Evolutionary conservation across 2,797 vertebrate genomes (phyloP).

Genomic region (Epinephelus coioides): DNA sequence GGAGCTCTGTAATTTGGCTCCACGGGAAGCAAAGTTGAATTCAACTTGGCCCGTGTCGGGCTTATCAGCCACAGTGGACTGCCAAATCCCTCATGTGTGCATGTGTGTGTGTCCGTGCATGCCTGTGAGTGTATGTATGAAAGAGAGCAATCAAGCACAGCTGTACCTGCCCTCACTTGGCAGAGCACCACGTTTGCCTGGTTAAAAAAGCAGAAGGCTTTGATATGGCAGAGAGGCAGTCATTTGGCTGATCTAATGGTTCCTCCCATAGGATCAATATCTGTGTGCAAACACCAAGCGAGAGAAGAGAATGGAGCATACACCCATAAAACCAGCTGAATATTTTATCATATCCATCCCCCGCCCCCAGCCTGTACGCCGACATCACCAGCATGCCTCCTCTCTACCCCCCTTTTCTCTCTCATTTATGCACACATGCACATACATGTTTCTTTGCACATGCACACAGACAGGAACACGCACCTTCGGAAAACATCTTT

Average conservation of each 20-base stretch:
- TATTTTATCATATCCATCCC: slow-evolving; percentile 65
- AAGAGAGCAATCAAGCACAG: slow-evolving; percentile 72
- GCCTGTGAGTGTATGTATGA: slow-evolving; percentile 30
- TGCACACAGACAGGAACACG: slow-evolving; percentile 11
- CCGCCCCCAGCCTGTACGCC: slow-evolving; percentile 40
- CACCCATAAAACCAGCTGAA: slow-evolving; percentile 70
- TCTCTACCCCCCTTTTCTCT: slow-evolving; percentile 2
- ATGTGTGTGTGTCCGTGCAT: slow-evolving; percentile 1
- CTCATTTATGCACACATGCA: slow-evolving; percentile 31
- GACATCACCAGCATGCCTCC: slow-evolving; percentile 39
- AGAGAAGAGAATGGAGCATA: slow-evolving; percentile 56
- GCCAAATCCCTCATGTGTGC: background rate
- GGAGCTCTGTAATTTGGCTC: slow-evolving; percentile 17
- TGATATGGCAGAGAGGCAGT: slow-evolving; percentile 77
- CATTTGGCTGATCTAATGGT: slow-evolving; percentile 81
- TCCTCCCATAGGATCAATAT: slow-evolving; percentile 78
- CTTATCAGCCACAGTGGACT: slow-evolving; percentile 39
- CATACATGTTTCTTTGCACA: slow-evolving; percentile 23
- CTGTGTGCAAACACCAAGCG: slow-evolving; percentile 71
- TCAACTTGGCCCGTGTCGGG: background rate
- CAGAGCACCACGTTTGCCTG: slow-evolving; percentile 74
- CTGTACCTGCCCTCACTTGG: slow-evolving; percentile 78
- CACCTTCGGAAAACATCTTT: slow-evolving; percentile 21
- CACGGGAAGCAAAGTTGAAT: slow-evolving; percentile 24
- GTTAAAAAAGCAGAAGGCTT: slow-evolving; percentile 80